These are phyloP conservation scores for Simalia tracyae DNA, from an alignment of 2,797 vertebrate genomes.

Conservation along the genomic window DNA sequence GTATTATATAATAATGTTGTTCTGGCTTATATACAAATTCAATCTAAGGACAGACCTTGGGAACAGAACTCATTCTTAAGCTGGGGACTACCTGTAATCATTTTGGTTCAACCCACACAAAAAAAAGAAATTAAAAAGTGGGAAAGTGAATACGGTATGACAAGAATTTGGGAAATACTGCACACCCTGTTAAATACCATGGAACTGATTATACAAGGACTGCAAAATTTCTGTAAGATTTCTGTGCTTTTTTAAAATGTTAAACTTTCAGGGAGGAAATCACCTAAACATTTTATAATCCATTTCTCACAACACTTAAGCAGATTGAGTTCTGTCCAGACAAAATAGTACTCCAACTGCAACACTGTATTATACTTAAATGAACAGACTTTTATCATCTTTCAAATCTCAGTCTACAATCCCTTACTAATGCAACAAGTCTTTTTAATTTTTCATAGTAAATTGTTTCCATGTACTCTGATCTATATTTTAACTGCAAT, in stretches of 20 bases:
- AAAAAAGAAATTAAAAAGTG: not conserved
- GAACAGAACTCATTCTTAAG: no score
- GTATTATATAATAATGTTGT: no score
- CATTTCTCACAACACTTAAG: constrained; percentile 64
- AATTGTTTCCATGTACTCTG: constrained; percentile 8
- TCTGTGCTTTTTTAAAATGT: constrained; percentile 31
- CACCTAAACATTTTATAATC: constrained; percentile 62
- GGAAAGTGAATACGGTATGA: not conserved
- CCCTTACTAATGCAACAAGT: constrained; percentile 32
- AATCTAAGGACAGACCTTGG: no score
- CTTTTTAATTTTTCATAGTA: constrained; percentile 35
- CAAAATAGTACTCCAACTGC: constrained; percentile 59
- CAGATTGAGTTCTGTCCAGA: constrained; percentile 69
- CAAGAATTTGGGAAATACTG: not conserved
- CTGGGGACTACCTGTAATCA: not conserved
- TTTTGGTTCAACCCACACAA: not conserved
- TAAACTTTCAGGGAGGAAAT: constrained; percentile 49
- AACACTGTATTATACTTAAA: constrained; percentile 46
- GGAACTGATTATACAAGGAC: not conserved
- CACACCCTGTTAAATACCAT: constrained; percentile 35
- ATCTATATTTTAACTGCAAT: not conserved
- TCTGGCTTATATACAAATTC: no score
- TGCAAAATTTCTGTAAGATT: not conserved
- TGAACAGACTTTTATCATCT: constrained; percentile 43
- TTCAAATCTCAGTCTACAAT: constrained; percentile 43